phyloP scores from a whole-genome alignment of 2,113 vertebrate species.

The Hypocryptadius cinnamomeus region DNA sequence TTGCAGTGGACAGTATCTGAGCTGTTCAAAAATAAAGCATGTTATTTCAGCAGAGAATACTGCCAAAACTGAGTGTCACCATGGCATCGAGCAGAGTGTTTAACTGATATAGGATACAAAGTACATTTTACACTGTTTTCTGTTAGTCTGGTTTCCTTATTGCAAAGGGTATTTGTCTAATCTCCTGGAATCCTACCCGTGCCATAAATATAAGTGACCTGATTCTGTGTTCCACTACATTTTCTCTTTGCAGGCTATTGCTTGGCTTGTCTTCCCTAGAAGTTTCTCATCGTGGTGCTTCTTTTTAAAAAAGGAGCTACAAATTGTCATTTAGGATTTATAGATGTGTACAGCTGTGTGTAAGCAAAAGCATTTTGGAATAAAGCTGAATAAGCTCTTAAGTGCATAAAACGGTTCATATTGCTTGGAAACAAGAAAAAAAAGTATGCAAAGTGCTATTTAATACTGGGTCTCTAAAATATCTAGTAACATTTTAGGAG shows the following conservation, averaged over 20 bases:
- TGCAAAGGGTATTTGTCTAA: neutral
- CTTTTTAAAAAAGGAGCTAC: neutral
- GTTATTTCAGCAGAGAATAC: neutral
- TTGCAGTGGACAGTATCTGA: neutral
- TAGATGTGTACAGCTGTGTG: neutral
- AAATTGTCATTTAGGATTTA: neutral
- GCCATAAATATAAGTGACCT: neutral
- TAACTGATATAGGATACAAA: neutral
- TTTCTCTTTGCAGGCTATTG: neutral
- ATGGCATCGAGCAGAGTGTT: neutral
- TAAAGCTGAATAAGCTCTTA: neutral
- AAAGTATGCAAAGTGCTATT: neutral
- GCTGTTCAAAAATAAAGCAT: neutral
- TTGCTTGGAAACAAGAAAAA: neutral
- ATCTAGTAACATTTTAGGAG: neutral
- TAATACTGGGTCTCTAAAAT: neutral
- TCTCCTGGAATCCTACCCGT: neutral
- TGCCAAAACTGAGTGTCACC: neutral
- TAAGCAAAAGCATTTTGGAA: neutral
- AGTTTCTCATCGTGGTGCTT: neutral
- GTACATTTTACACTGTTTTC: neutral
- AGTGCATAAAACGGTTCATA: neutral
- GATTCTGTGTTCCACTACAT: neutral
- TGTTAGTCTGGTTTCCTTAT: neutral
- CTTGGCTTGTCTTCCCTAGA: neutral